Percentiles rank a stretch among this genome's conserved stretches.
Evolutionary conservation across 2,888 invertebrate species (phyloP).

Genomic region (Rotaria sp.): DNA sequence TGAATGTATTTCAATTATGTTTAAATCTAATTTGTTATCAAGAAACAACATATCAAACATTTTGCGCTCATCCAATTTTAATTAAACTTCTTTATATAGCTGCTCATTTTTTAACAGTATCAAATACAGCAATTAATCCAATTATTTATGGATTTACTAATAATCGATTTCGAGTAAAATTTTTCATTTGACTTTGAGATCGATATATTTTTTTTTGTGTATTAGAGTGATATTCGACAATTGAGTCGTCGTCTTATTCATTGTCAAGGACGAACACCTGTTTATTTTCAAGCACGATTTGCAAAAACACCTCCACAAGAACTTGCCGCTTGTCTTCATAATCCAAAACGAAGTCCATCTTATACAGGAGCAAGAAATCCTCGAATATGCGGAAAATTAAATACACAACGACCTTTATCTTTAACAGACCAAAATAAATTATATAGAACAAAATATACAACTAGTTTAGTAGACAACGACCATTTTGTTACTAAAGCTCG

Average conservation of each 20-base stretch:
- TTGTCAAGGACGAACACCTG: background rate
- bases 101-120: background rate
- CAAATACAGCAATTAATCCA: conserved; percentile 29
- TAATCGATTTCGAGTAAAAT: conserved; percentile 19
- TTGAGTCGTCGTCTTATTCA: background rate
- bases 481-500: background rate
- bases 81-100: background rate
- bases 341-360: background rate
- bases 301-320: background rate
- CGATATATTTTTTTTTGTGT: background rate
- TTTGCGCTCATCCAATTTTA: background rate
- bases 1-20: conserved; percentile 20
- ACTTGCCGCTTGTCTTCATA: background rate
- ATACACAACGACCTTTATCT: background rate
- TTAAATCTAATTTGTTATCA: background rate
- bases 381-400: background rate
- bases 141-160: conserved; percentile 28
- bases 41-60: background rate
- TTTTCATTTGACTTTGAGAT: background rate
- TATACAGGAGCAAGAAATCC: background rate
- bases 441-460: background rate
- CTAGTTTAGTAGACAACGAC: background rate
- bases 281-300: background rate
- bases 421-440: background rate
- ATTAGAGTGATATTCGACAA: conserved; percentile 9